A percentile compares a stretch with the other conserved stretches of the same genome.
Conservation (phyloP, 2,797 vertebrate species). For the Poeciliopsis presidionis region DNA sequence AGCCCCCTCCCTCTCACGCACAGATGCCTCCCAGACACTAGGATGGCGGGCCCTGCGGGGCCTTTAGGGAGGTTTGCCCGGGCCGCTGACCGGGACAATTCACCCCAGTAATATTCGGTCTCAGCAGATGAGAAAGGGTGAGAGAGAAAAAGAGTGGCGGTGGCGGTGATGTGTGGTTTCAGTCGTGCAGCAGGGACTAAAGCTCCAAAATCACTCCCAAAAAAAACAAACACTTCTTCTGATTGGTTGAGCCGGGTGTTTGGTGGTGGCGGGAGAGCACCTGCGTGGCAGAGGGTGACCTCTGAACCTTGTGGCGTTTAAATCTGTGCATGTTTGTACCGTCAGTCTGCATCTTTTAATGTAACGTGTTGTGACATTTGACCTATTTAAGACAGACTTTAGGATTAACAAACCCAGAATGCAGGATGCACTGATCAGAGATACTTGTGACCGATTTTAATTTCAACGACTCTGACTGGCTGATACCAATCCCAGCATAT, state of each 20-base stretch:
- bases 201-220: slow-evolving; percentile 12
- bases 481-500: background rate
- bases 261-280: slow-evolving; percentile 63
- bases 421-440: background rate
- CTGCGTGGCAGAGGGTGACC: slow-evolving; percentile 68
- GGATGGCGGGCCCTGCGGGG: slow-evolving; percentile 66
- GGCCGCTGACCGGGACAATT: slow-evolving; percentile 73
- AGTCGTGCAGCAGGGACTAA: slow-evolving; percentile 20
- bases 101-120: slow-evolving; percentile 61
- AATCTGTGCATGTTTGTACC: slow-evolving; percentile 47
- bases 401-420: slow-evolving; percentile 11
- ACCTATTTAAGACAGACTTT: slow-evolving; percentile 33
- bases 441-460: background rate
- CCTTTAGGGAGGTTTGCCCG: slow-evolving; percentile 70
- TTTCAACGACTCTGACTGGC: background rate
- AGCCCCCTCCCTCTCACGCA: slow-evolving; percentile 48
- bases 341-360: slow-evolving; percentile 46
- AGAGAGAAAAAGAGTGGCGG: slow-evolving; percentile 66
- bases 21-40: slow-evolving; percentile 76
- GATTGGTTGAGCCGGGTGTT: slow-evolving; percentile 39
- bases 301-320: slow-evolving; percentile 52
- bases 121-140: slow-evolving; percentile 73
- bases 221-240: background rate
- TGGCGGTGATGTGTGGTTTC: slow-evolving; percentile 57
- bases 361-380: slow-evolving; percentile 54